Evolutionary conservation across 2,888 invertebrate species (phyloP).

Genomic region (Epinotia nisella): DNA sequence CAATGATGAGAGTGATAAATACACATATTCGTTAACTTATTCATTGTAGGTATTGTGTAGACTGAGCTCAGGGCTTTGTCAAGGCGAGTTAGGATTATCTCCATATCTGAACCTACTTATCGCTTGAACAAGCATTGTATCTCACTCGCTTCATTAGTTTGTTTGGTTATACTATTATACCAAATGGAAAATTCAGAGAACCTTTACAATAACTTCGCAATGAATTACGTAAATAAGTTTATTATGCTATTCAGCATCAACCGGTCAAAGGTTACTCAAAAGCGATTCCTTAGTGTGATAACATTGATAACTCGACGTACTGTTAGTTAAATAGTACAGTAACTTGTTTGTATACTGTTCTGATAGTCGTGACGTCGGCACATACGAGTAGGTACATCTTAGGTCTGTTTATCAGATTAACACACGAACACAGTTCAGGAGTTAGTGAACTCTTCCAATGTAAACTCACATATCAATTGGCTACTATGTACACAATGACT

Average conservation of each 20-base stretch:
- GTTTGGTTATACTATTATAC: neutral
- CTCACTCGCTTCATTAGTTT: neutral
- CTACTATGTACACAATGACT: neutral
- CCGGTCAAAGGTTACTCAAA: slow-evolving; percentile 1
- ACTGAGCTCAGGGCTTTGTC: slow-evolving; percentile 17
- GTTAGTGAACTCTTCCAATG: slow-evolving; percentile 14
- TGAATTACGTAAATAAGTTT: neutral
- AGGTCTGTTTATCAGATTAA: slow-evolving; percentile 13
- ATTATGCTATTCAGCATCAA: slow-evolving; percentile 7
- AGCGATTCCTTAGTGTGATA: slow-evolving; percentile 8
- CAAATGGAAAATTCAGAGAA: neutral
- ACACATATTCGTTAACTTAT: neutral
- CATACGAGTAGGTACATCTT: neutral
- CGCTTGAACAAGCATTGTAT: slow-evolving; percentile 23
- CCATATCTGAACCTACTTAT: neutral
- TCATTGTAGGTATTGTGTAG: neutral
- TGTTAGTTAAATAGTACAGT: slow-evolving; percentile 1
- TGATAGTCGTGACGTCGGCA: neutral
- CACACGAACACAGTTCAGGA: slow-evolving; percentile 3
- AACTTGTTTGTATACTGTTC: neutral
- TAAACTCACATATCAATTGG: neutral
- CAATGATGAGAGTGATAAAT: neutral
- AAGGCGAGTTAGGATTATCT: slow-evolving; percentile 19
- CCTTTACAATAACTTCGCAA: neutral
- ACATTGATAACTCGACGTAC: slow-evolving; percentile 7